Conservation (phyloP, 2,113 vertebrate genomes). For the Cynoglossus semilaevis region DNA sequence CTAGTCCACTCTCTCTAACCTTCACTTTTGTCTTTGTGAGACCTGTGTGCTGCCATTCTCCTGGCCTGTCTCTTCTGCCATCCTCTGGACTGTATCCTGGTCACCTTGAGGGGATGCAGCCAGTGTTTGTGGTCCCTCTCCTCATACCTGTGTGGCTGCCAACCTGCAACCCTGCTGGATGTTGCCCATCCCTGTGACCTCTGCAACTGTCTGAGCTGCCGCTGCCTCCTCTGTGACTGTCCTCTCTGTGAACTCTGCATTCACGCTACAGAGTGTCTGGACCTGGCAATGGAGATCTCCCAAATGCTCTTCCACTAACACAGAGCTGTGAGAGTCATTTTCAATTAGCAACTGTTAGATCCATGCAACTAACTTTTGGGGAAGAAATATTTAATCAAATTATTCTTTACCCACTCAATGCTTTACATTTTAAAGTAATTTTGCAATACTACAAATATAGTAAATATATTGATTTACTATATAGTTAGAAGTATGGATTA, state of each 20-base stretch:
- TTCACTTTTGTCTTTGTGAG: conserved; percentile 30
- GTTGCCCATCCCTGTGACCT: conserved; percentile 45
- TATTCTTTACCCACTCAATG: too few species aligned
- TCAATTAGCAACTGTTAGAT: background rate
- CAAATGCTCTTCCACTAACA: conserved; percentile 75
- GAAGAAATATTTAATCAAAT: too few species aligned
- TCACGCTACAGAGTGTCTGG: conserved; percentile 73
- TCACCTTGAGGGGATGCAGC: conserved; percentile 50
- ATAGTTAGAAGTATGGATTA: too few species aligned
- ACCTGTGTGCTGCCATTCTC: conserved; percentile 71
- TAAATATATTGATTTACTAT: too few species aligned
- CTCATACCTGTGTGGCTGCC: conserved; percentile 56
- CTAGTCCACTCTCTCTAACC: background rate
- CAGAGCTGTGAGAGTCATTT: conserved; percentile 37
- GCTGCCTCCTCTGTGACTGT: conserved; percentile 55
- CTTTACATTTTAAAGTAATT: too few species aligned
- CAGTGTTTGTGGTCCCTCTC: conserved; percentile 57
- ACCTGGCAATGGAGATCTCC: conserved; percentile 77
- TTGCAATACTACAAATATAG: too few species aligned
- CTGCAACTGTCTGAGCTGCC: conserved; percentile 26
- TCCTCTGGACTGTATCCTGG: conserved; percentile 69
- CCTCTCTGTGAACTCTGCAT: conserved; percentile 64
- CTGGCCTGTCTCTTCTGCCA: conserved; percentile 77
- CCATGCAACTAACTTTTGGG: too few species aligned
- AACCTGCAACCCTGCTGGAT: conserved; percentile 46